Evolutionary conservation across 2,888 invertebrate genomes (phyloP).

Genomic region (Euphydryas editha): DNA sequence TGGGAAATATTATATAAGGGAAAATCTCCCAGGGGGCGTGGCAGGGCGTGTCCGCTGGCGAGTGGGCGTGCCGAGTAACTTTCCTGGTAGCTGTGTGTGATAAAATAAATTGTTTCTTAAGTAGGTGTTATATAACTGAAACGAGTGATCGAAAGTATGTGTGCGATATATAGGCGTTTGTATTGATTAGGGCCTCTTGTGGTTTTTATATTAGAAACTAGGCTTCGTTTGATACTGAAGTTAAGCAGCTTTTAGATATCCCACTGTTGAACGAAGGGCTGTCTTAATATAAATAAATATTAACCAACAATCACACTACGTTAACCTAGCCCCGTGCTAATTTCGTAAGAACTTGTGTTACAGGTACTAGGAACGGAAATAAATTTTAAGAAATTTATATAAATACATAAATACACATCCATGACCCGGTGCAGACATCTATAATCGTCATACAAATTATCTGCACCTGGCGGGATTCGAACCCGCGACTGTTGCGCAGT

Average conservation of each 20-base stretch:
- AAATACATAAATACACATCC: no score
- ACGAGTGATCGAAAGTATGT: slow-evolving; percentile 7
- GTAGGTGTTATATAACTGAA: slow-evolving; percentile 25
- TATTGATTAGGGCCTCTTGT: not conserved
- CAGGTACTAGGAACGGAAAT: no score
- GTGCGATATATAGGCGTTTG: not conserved
- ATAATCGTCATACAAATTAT: no score
- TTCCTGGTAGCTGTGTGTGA: slow-evolving; percentile 28
- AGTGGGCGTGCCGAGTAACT: slow-evolving; percentile 41
- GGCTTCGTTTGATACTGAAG: not conserved
- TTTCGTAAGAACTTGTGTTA: no score
- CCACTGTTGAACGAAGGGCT: no score
- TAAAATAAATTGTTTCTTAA: slow-evolving; percentile 40
- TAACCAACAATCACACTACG: no score
- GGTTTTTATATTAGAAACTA: not conserved
- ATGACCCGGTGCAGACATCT: no score
- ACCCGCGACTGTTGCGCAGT: no score
- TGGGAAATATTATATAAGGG: slow-evolving; percentile 60
- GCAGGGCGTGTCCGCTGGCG: slow-evolving; percentile 40
- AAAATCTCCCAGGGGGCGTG: slow-evolving; percentile 41
- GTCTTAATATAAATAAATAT: no score
- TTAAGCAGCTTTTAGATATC: not conserved
- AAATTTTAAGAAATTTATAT: no score
- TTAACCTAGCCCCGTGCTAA: no score
- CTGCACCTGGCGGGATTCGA: no score